Conservation (phyloP, 2,113 vertebrate species). For the western clawed frog (Xenopus tropicalis) region DNA sequence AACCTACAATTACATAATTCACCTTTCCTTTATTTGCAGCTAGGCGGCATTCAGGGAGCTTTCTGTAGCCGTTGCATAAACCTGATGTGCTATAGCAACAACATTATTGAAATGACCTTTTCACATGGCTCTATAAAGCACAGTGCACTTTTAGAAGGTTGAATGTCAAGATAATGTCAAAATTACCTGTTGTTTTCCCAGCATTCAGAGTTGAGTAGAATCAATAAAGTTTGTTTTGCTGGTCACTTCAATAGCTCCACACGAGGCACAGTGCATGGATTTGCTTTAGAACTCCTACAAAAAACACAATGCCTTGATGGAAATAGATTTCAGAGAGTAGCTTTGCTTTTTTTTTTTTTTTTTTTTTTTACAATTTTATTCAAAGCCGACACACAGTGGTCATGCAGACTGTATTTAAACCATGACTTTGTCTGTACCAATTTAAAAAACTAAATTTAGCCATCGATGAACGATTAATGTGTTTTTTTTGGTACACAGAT, state of each 20-base stretch:
- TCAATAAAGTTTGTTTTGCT: conserved; percentile 39
- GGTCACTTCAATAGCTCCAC: conserved; percentile 36
- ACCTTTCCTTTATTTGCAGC: neutral
- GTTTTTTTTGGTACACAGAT: too few relatives aligned
- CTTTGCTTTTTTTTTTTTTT: conserved; percentile 4
- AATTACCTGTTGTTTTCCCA: conserved; percentile 43
- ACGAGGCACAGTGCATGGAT: conserved; percentile 7
- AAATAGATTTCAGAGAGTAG: neutral
- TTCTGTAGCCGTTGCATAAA: conserved; percentile 3
- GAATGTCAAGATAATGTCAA: conserved; percentile 43
- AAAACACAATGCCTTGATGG: conserved; percentile 12
- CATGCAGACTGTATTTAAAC: neutral
- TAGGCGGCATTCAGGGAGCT: conserved; percentile 2
- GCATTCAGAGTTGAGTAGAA: conserved; percentile 38
- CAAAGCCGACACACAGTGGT: neutral
- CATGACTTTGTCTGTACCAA: neutral
- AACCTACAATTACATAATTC: neutral
- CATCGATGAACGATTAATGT: neutral
- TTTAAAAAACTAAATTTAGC: neutral
- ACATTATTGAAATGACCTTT: conserved; percentile 45
- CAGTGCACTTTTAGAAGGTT: conserved; percentile 36
- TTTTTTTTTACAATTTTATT: conserved; percentile 2
- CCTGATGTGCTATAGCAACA: conserved; percentile 22
- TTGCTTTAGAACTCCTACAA: neutral
- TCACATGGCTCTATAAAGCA: conserved; percentile 37